These are phyloP conservation scores for Panzeria rudis DNA, from an alignment of 2,888 invertebrate genomes.

Conservation along the genomic window DNA sequence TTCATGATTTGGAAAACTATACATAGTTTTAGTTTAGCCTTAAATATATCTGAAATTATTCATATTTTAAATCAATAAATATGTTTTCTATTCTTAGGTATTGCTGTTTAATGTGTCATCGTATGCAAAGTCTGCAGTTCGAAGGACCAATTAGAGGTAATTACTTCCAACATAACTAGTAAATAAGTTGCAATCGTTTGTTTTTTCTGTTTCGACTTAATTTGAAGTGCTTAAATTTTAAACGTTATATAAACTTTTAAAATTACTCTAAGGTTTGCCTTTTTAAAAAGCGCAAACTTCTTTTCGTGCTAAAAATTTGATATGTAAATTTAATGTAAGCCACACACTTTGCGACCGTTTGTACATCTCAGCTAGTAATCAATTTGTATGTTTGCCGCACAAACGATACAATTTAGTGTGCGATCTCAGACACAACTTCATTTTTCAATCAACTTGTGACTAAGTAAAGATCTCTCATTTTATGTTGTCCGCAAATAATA, in stretches of 20 bases:
- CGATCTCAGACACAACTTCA: no score
- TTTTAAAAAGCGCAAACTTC: neutral
- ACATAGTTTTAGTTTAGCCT: no score
- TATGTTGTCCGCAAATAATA: no score
- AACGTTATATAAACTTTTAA: neutral
- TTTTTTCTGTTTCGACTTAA: neutral
- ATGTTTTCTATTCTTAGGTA: constrained; percentile 24
- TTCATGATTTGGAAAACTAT: neutral
- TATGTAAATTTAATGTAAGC: neutral
- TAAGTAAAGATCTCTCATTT: no score
- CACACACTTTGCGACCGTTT: no score
- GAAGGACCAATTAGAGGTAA: constrained; percentile 36
- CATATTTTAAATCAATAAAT: neutral
- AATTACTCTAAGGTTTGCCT: neutral
- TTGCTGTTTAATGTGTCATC: neutral
- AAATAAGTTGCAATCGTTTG: neutral
- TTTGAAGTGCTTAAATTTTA: neutral
- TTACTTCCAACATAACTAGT: neutral
- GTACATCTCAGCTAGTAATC: no score
- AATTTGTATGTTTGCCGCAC: no score
- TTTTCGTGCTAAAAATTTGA: neutral
- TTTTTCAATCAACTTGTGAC: no score
- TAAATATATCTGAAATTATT: no score
- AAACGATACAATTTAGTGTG: no score
- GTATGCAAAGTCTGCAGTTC: neutral